Evolutionary conservation across 92 coral and sea anemone genomes (phyloP).

Genomic region (Pocillopora meandrina): DNA sequence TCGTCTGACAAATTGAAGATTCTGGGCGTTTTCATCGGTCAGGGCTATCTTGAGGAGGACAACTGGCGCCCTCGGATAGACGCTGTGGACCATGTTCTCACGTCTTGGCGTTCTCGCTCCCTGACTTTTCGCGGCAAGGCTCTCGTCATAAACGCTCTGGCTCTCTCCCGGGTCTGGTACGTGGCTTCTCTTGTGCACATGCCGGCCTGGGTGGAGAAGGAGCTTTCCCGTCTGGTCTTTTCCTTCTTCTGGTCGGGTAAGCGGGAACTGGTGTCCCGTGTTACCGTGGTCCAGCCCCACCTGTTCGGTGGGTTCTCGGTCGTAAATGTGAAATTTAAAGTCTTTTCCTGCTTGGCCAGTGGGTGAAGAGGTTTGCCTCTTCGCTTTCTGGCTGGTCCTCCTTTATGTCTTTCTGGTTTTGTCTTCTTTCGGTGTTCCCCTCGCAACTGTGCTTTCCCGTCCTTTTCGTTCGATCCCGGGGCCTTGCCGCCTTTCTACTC

Average conservation of each 20-base stretch:
- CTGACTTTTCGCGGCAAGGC: slow-evolving; percentile 39
- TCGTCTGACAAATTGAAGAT: background rate
- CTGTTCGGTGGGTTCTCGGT: slow-evolving; percentile 2
- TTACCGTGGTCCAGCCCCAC: background rate
- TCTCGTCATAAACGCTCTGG: slow-evolving; percentile 30
- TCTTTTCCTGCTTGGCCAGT: background rate
- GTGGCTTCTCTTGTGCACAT: background rate
- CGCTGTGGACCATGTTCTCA: background rate
- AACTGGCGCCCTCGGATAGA: slow-evolving; percentile 32
- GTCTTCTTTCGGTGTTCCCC: background rate
- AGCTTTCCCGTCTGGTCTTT: background rate
- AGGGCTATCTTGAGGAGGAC: background rate
- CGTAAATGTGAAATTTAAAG: background rate
- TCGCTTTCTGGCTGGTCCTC: background rate
- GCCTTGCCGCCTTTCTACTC: background rate
- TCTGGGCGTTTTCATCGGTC: slow-evolving; percentile 36
- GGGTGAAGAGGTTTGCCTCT: background rate
- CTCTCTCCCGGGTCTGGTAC: slow-evolving; percentile 50
- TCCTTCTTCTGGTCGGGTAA: background rate
- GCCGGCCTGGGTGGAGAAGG: background rate
- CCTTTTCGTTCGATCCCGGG: background rate
- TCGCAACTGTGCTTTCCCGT: background rate
- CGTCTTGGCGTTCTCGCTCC: slow-evolving; percentile 32
- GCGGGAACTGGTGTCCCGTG: background rate
- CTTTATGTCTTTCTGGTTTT: background rate